Evolutionary conservation across 2,113 vertebrate species (phyloP), one percentile per base, ranked within the genome.

Genomic region (Columbina picui): DNA sequence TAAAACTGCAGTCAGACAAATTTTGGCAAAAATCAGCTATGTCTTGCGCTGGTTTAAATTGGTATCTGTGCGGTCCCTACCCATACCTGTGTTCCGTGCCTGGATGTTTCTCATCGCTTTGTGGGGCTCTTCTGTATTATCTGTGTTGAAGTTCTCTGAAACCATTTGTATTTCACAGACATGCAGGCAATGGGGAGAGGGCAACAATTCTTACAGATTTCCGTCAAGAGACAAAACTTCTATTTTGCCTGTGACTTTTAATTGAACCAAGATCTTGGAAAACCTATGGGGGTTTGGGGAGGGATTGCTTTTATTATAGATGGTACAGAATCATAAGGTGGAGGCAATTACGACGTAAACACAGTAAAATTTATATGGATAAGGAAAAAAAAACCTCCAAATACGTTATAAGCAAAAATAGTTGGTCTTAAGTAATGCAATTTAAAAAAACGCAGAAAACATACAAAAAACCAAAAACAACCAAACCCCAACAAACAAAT

Each of bases 251-350:
- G 16, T 90, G 77, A 59, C 30, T 83, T 63, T 1, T 29, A 70
- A 7, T 6, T 65, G 18, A 76, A 52, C 15, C 56, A n/a, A 84
- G 45, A 7, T 2, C 27, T 86, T 68, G 52, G 23, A 64, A 83
- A 76, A 50, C 2, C 10, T 60, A 5, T 59, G 45, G 14, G 49
- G 68, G 20, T 69, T n/a, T 39, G 17, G 7, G 14, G 20, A 38
- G 4, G 3, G 2, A 7, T 12, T 32, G 39, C 0, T 36, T 87
- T 7, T 1, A 23, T 20, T 67, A 8, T 10, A 1, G 0, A 4
- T 60, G 61, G n/a, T 87, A 23, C 2, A 14, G 32, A 14, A 55
- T 59, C 12, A 41, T 29, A 55, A 76, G 9, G 7, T 64, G 5
- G 16, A 83, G 14, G 16, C 11, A 91, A 59, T 47, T 15, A 3